These are phyloP conservation scores for Tachuris rubrigastra DNA, from an alignment of 2,113 vertebrate species.

Conservation along the genomic window DNA sequence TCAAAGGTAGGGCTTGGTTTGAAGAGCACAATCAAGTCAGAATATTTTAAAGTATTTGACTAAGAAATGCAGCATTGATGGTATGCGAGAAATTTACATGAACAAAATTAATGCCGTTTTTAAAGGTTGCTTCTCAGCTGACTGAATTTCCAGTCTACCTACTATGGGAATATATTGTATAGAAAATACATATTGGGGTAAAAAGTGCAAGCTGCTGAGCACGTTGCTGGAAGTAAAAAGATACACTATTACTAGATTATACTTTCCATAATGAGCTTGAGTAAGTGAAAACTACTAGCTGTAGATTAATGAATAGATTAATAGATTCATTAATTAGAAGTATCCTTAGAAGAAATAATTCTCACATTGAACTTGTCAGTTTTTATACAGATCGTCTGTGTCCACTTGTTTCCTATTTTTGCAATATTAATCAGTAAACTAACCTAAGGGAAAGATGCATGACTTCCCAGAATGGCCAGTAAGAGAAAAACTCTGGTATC, in stretches of 20 bases:
- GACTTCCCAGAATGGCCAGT: neutral
- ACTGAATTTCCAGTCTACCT: neutral
- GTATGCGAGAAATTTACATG: neutral
- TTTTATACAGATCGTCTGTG: neutral
- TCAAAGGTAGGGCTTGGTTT: neutral
- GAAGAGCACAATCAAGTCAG: neutral
- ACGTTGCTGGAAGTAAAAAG: neutral
- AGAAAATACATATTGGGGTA: neutral
- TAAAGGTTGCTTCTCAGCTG: neutral
- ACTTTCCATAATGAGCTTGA: neutral
- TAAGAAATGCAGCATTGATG: neutral
- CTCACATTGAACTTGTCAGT: neutral
- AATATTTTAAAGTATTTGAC: neutral
- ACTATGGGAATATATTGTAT: rapidly evolving
- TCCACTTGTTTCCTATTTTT: neutral
- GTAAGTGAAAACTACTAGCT: neutral
- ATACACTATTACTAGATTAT: neutral
- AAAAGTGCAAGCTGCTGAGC: neutral
- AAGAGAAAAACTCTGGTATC: rapidly evolving
- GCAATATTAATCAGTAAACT: neutral
- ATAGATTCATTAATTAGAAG: neutral
- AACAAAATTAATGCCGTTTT: neutral
- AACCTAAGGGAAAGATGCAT: neutral
- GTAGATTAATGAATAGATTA: neutral
- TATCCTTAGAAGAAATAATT: neutral